Evolutionary conservation across 2,113 vertebrate species (phyloP), one percentile per base, ranked within the genome.

Genomic region (Colinus virginianus): DNA sequence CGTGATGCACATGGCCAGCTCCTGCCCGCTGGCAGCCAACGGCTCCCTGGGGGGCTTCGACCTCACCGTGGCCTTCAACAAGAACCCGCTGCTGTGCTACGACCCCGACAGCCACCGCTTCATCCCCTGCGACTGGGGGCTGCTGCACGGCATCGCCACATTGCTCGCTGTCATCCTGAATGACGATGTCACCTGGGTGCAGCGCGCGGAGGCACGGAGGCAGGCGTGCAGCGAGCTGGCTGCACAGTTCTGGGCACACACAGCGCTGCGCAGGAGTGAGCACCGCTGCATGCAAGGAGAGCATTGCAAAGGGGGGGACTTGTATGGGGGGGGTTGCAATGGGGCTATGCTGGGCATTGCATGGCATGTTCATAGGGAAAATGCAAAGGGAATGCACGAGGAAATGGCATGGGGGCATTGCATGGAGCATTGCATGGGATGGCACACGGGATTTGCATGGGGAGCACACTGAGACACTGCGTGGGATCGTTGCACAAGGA

Each of bases 11-110:
- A 15, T 97, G 90, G 90, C 95, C 90, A 95, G 59, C 22, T 63
- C 63, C 25, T 97, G 97, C 77, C 2, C 83, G 5, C 30, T 97
- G 92, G 92, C 95, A 6, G 93, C 94, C 26, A 22, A 85, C 7
- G 92, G 97, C 23, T 63, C 8, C 3, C 30, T 58, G n/a, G 25
- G 48, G 5, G 25, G 6, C 21, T 72, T 88, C n/a, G 51, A 46
- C 32, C 92, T 96, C 88, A 23, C 45, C 1, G 0, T 97, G 6
- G 40, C 93, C 87, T 97, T 97, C 96, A 97, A 97, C 94, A 97
- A 97, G 83, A 78, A 87, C 36, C 68, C 91, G 22, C 67, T 97
- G 72, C 45, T 95, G 43, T 96, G 95, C 84, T 97, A 95, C 87
- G 58, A 94, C 36, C 42, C 56, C 9, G 1, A 38, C 1, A 0